Conservation (phyloP, 2,113 vertebrate genomes). For the Taxidea taxus region DNA sequence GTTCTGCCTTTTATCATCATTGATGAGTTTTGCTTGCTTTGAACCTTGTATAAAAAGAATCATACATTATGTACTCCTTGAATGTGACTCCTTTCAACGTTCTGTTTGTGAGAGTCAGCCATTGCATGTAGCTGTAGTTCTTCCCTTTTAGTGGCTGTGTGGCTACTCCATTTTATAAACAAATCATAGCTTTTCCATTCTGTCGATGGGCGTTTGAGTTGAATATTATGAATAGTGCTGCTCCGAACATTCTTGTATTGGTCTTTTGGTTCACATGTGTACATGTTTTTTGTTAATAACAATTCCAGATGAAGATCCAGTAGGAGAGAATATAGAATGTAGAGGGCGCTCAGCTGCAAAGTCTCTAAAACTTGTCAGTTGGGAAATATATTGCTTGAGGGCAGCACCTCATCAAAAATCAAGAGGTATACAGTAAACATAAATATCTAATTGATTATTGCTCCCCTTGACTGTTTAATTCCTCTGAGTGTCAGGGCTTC, state of each 20-base stretch:
- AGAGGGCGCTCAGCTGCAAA: neutral
- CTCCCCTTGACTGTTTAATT: neutral
- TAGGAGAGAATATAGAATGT: neutral
- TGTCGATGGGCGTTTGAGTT: neutral
- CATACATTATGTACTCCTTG: neutral
- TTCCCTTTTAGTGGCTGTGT: slow-evolving; percentile 12
- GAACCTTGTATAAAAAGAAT: neutral
- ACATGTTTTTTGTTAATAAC: neutral
- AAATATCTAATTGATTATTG: neutral
- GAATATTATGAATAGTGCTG: neutral
- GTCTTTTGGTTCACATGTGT: neutral
- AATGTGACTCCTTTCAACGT: neutral
- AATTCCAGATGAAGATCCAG: neutral
- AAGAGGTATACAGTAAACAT: neutral
- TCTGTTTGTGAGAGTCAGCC: neutral
- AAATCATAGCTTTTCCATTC: neutral
- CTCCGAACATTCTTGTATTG: neutral
- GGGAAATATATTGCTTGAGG: neutral
- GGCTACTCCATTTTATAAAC: neutral
- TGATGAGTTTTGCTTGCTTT: neutral
- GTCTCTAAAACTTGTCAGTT: neutral
- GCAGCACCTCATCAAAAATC: neutral
- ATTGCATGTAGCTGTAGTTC: neutral
- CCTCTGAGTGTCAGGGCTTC: neutral
- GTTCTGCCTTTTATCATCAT: neutral